phyloP scores from a whole-genome alignment of 2,113 vertebrate genomes.

The Chionomys nivalis region DNA sequence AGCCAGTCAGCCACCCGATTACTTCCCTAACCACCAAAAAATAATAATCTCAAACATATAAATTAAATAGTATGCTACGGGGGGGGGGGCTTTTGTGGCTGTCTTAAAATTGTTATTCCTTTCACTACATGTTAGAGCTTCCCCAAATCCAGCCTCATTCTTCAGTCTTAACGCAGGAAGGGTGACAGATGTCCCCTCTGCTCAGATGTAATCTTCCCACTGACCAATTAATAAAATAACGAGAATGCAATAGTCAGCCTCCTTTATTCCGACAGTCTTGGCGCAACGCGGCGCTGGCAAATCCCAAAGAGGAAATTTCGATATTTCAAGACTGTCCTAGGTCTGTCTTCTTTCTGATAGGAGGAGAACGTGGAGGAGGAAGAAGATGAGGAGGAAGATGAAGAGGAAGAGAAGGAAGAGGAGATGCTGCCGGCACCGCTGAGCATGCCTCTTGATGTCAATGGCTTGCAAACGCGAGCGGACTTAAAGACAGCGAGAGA shows the following conservation, averaged over 20 bases:
- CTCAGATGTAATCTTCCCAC: conserved; percentile 86
- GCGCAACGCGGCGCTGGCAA: conserved; percentile 87
- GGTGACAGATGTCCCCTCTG: conserved; percentile 81
- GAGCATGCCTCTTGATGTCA: conserved; percentile 84
- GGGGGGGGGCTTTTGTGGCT: conserved; percentile 40
- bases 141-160: conserved; percentile 79
- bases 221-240: conserved; percentile 83
- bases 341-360: conserved; percentile 84
- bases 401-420: conserved; percentile 70
- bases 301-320: conserved; percentile 85
- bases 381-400: conserved; percentile 58
- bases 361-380: conserved; percentile 70
- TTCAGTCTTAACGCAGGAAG: conserved; percentile 80
- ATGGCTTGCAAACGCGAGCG: conserved; percentile 56
- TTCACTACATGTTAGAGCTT: conserved; percentile 81
- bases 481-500: conserved; percentile 67
- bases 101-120: conserved; percentile 79
- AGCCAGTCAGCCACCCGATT: conserved; percentile 80
- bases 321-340: conserved; percentile 87
- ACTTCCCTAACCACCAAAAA: conserved; percentile 75
- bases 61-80: conserved; percentile 68
- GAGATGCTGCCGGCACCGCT: conserved; percentile 81
- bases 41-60: conserved; percentile 29
- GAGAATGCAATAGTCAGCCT: conserved; percentile 83
- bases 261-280: conserved; percentile 89